Base-by-base conservation (phyloP, 2,113 vertebrate genomes). In the Macquaria australasica region DNA sequence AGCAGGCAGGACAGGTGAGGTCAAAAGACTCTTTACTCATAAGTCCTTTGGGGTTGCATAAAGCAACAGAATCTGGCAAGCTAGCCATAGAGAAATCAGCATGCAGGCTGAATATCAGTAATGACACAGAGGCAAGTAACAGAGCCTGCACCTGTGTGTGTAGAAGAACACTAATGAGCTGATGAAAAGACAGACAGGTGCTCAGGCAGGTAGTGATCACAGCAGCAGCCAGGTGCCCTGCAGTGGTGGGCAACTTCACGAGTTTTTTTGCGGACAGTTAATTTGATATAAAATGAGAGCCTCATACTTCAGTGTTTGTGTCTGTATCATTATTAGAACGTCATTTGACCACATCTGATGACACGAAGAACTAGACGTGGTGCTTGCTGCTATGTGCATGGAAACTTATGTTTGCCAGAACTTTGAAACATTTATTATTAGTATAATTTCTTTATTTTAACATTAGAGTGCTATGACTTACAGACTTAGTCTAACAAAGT, bases 1-100 rank as follows among this genome's bases (percentile, higher is more conserved):
- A 37, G 34, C 25, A 6, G n/a, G 45, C 18, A 48, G 56, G 60
- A 51, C 12, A 51, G 55, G 37, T 74, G 60, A 83, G 68, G 72
- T 86, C 81, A 81, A 0, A 73, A 41, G 20, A 69, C 20, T 55
- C n/a, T 73, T 79, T 63, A 51, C 23, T 82, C 51, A n/a, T 25
- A 16, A 23, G 41, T 66, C 10, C 45, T 25, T 48, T 28, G 41
- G 50, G 59, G 5, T 51, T 48, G 64, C 6, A 55, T 45, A 3
- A 70, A 66, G 41, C 58, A 45, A 5, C 9, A 20, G 23, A 55
- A 51, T 70, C 34, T 25, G 64, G 8, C 28, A 56, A 43, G 37
- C 12, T 21, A 53, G 59, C 10, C 21, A 4, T 0, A 20, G 23
- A 73, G 21, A 15, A 55, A 60, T 12, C 34, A 39, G 51, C 10